These are phyloP conservation scores for Proisotoma minuta DNA, from an alignment of 2,888 invertebrate genomes.

Conservation along the genomic window DNA sequence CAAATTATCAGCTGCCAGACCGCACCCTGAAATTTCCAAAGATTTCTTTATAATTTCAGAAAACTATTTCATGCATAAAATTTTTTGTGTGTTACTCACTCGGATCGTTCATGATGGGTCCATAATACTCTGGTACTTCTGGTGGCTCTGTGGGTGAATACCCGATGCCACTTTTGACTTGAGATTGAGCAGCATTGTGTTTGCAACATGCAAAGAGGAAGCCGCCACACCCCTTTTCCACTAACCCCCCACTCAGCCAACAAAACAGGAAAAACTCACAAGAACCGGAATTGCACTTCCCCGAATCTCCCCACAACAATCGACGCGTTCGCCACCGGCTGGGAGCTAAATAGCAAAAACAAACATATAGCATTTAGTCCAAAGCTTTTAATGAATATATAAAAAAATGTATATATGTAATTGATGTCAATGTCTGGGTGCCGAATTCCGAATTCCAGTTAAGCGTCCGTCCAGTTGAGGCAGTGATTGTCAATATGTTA, in stretches of 20 bases:
- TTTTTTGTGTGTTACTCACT: slow-evolving; percentile 59
- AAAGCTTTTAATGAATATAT: too few species aligned
- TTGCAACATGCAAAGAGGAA: slow-evolving; percentile 82
- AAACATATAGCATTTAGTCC: too few species aligned
- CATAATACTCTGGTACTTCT: slow-evolving; percentile 56
- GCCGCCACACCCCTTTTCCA: slow-evolving; percentile 76
- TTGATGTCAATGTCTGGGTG: too few species aligned
- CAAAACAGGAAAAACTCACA: slow-evolving; percentile 71
- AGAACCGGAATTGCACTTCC: slow-evolving; percentile 65
- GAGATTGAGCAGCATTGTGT: slow-evolving; percentile 53
- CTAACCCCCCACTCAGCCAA: slow-evolving; percentile 81
- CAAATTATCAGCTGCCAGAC: slow-evolving; percentile 70
- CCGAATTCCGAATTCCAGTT: too few species aligned
- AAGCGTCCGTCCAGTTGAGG: too few species aligned
- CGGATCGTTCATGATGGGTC: slow-evolving; percentile 72
- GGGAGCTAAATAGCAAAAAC: too few species aligned
- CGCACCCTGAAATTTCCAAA: slow-evolving; percentile 65
- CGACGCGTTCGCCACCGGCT: slow-evolving; percentile 9
- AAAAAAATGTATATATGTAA: too few species aligned
- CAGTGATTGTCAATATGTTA: too few species aligned
- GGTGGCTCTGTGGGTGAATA: slow-evolving; percentile 47
- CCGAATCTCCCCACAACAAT: slow-evolving; percentile 48
- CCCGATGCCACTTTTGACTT: slow-evolving; percentile 45
- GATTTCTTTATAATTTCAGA: background rate
- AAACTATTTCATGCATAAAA: background rate